Base-by-base conservation (phyloP, 1,140 invertebrate species). In the Mactra quadrangularis region DNA sequence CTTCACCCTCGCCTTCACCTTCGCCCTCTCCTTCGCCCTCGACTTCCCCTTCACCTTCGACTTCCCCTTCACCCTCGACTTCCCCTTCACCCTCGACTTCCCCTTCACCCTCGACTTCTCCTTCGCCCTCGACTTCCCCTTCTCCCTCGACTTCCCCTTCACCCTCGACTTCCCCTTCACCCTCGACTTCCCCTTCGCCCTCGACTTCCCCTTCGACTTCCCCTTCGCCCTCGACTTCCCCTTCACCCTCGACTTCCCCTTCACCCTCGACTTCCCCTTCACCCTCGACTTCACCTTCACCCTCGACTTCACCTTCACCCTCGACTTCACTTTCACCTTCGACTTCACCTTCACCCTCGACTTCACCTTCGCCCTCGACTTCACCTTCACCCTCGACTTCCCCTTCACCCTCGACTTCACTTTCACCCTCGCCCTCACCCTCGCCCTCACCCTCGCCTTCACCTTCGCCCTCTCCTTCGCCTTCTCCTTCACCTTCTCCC, bases 191-290 rank as follows among this genome's bases (percentile, higher is more conserved):
- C 4, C 55, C 50, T 59, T 50, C 29, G 29, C 25, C 29, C 35
- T 64, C 59, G n/a, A 15, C 25, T 33, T 17, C 25, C 29, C 15
- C n/a, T 50, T 66, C 29, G 2, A 22, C 38, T 81, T 41, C 59
- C 9, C 17, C 17, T 22, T 38, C 33, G 25, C 33, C 15, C 29
- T 74, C 76, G 22, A 41, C 55, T 38, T n/a, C 53, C 6, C 53
- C 72, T 60, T 70, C 68, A n/a, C 27, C 60, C n/a, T 31, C 60
- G 4, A 6, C 27, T 9, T 29, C 25, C n/a, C 27, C 60, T 66
- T 66, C 62, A 15, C 62, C 62, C 15, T 66, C 62, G 27, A 1
- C 62, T 35, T 82, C 55, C 3, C 74, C 53, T 22, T 82, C 64
- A 4, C 81, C 52, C 53, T 55, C 53, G 4, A 4, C 53, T 55